A percentile compares a stretch with the other conserved stretches of the same genome.
Conservation (phyloP, 2,888 invertebrate genomes). For the Tetheella fluctuosa region DNA sequence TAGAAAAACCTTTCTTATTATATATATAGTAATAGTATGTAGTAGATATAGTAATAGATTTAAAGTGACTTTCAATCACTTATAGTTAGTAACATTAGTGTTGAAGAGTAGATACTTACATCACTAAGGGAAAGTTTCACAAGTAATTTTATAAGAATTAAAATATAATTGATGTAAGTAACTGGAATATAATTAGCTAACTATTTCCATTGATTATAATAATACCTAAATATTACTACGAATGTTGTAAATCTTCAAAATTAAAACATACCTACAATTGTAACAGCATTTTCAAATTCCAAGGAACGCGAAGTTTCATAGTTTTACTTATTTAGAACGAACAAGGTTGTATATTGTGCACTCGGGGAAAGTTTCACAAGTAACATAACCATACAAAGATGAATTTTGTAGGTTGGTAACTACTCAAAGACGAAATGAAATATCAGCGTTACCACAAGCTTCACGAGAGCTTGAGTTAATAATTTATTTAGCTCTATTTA, state of each 20-base stretch:
- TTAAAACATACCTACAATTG: neutral
- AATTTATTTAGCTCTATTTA: conserved; percentile 2
- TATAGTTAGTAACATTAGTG: too few species aligned
- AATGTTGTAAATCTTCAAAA: neutral
- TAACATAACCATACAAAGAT: neutral
- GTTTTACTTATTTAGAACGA: conserved; percentile 3
- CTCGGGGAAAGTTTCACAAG: conserved; percentile 4
- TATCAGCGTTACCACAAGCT: conserved; percentile 7
- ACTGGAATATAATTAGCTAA: too few species aligned
- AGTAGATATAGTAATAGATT: too few species aligned
- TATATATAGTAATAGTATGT: too few species aligned
- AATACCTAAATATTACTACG: neutral
- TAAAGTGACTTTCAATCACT: too few species aligned
- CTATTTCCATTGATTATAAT: too few species aligned
- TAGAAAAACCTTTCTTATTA: too few species aligned
- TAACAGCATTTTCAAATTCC: neutral
- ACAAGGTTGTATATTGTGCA: conserved; percentile 9
- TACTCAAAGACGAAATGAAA: conserved; percentile 9
- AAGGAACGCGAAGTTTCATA: neutral
- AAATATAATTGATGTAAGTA: too few species aligned
- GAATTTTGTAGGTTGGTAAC: conserved; percentile 5
- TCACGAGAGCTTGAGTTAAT: neutral
- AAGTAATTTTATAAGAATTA: too few species aligned
- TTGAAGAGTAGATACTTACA: too few species aligned
- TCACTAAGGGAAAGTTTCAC: too few species aligned